These are phyloP conservation scores for Hypercompe scribonia DNA, from an alignment of 2,888 invertebrate genomes.

Conservation along the genomic window DNA sequence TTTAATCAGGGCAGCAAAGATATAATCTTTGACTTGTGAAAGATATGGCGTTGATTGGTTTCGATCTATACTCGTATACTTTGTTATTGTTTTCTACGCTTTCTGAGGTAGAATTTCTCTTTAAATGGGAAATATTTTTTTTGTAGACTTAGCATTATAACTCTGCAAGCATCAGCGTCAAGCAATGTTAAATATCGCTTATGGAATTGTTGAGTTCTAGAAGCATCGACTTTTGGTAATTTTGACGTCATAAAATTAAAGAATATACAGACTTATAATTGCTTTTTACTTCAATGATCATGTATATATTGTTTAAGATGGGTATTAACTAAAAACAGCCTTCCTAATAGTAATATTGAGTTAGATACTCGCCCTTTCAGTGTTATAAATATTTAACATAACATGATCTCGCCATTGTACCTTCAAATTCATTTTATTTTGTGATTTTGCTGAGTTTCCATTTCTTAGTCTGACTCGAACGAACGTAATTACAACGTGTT, in stretches of 20 bases:
- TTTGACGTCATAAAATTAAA: background rate
- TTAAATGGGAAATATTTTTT: background rate
- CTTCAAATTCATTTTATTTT: no score
- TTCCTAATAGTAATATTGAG: background rate
- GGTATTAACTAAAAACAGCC: no score
- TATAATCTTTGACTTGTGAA: conserved; percentile 40
- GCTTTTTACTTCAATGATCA: no score
- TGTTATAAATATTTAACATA: background rate
- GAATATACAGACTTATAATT: no score
- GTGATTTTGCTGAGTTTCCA: no score
- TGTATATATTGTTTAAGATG: no score
- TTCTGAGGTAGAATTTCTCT: background rate
- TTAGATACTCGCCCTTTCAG: background rate
- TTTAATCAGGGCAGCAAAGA: conserved; percentile 41
- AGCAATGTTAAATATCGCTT: background rate
- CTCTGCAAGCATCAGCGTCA: no score
- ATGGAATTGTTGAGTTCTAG: no score
- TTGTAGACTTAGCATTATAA: background rate
- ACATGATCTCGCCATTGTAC: no score
- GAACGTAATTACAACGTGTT: background rate
- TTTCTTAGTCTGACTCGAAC: no score
- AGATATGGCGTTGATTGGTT: conserved; percentile 31
- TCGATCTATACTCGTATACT: conserved; percentile 16
- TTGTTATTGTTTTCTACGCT: conserved; percentile 24
- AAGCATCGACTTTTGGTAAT: background rate